Base-by-base conservation (phyloP, 2,113 vertebrate genomes). In the Meleagris gallopavo region DNA sequence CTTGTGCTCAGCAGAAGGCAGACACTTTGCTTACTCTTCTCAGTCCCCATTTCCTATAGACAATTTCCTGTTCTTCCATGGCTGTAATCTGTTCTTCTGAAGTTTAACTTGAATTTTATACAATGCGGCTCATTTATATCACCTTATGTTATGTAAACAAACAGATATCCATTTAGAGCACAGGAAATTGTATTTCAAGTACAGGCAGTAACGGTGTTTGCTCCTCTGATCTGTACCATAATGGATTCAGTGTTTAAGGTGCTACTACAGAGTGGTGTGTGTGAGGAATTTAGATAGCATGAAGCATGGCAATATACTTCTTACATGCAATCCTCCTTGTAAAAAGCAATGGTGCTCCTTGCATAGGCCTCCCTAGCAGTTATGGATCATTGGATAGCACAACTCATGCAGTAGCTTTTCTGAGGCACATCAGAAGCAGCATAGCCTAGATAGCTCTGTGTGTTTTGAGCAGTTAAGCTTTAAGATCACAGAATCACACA, bases 321-420 rank as follows among this genome's bases (percentile, higher is more conserved):
- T 34, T 13, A 5, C 9, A 21, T 8, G 9, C 20, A 36, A 27
- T 10, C 13, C 34, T 40, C 41, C 40, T 48, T 34, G 30, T 25
- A 41, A 34, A 9, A 48, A 32, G 11, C 6, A 20, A 11, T 13
- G 19, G 12, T 40, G 22, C 70, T 66, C 4, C 43, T 36, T 38
- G 54, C 32, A 14, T 3, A 15, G 67, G 70, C 15, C 50, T 50
- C 43, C 1, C 1, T 3, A 17, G 30, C 1, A 1, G 30, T 11
- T 32, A 50, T 4, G 41, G 55, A 20, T 45, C 83, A 29, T 19
- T 8, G 72, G 36, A 11, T 1, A 58, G 29, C 27, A 52, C 64
- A 34, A 2, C 34, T 52, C 43, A 6, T 11, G 2, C 32, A 3
- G 5, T 1, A 43, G 41, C 36, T n/a, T 32, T 9, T 13, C 88